Percentiles rank a stretch among this genome's conserved stretches.
These are phyloP conservation scores for Tanaodytes sp. DNA, from an alignment of 2,888 invertebrate species.

Conservation along the genomic window DNA sequence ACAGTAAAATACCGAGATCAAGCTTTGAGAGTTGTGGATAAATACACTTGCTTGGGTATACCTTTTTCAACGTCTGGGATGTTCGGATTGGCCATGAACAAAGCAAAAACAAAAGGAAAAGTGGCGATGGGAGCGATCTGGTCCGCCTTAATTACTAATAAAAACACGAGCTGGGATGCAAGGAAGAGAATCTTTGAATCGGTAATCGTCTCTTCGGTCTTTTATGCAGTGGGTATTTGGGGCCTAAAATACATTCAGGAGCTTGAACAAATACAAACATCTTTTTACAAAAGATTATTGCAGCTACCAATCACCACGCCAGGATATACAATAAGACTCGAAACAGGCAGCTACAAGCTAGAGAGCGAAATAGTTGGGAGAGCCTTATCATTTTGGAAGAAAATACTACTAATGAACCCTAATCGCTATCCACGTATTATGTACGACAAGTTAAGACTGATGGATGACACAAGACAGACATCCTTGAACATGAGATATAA, in stretches of 20 bases:
- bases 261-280: constrained; percentile 14
- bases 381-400: constrained; percentile 1
- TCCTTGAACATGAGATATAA: neutral
- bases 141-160: constrained; percentile 12
- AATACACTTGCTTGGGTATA: constrained; percentile 36
- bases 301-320: constrained; percentile 8
- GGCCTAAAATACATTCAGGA: constrained; percentile 5
- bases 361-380: constrained; percentile 1
- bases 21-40: constrained; percentile 13
- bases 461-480: neutral
- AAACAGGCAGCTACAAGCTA: constrained; percentile 8
- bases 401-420: constrained; percentile 8
- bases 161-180: constrained; percentile 15
- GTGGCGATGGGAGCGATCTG: constrained; percentile 22
- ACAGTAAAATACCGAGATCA: constrained; percentile 3
- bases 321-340: constrained; percentile 7
- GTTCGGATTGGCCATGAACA: constrained; percentile 2
- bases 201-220: neutral
- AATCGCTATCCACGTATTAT: constrained; percentile 1
- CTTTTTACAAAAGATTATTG: constrained; percentile 7
- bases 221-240: constrained; percentile 13
- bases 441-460: neutral
- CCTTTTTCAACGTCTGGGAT: constrained; percentile 28
- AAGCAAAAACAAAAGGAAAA: constrained; percentile 21
- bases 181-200: constrained; percentile 22